Evolutionary conservation across 92 coral and sea anemone genomes (phyloP).

Genomic region (Heteractis magnifica): DNA sequence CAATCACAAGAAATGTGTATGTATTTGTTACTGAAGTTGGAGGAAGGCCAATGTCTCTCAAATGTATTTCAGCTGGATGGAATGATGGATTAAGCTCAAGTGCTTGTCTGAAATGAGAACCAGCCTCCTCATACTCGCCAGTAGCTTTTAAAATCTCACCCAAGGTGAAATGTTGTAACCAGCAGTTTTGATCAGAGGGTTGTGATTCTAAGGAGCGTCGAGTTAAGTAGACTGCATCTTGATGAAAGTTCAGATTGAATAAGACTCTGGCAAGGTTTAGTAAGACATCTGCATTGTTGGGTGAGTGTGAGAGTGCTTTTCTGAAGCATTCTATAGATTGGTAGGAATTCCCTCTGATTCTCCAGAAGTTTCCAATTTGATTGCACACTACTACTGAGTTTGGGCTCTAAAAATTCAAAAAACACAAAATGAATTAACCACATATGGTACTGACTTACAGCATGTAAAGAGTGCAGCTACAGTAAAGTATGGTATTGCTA

Average conservation of each 20-base stretch:
- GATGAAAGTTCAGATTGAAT: conserved; percentile 84
- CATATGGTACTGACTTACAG: background rate
- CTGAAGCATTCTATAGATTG: conserved; percentile 99
- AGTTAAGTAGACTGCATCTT: conserved; percentile 86
- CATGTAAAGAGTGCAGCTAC: background rate
- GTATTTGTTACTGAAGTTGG: conserved; percentile 77
- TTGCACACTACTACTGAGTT: conserved; percentile 90
- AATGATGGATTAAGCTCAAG: conserved; percentile 92
- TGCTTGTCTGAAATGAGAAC: conserved; percentile 82
- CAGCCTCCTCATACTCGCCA: conserved; percentile 90
- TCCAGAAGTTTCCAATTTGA: conserved; percentile 96
- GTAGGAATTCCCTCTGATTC: conserved; percentile 92
- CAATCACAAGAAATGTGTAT: conserved; percentile 92
- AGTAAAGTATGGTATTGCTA: background rate
- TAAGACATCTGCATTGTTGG: conserved; percentile 96
- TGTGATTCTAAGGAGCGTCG: conserved; percentile 94
- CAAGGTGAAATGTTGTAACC: conserved; percentile 97
- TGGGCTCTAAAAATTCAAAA: conserved; percentile 76
- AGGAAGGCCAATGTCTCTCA: conserved; percentile 84
- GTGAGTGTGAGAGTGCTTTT: conserved; percentile 76
- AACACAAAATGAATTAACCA: background rate
- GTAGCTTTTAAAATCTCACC: conserved; percentile 93
- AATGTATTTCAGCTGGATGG: conserved; percentile 92
- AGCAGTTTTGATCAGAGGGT: conserved; percentile 94
- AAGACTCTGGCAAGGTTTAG: conserved; percentile 93